phyloP scores from a whole-genome alignment of 2,797 vertebrate species.

The Gymnocypris eckloni region DNA sequence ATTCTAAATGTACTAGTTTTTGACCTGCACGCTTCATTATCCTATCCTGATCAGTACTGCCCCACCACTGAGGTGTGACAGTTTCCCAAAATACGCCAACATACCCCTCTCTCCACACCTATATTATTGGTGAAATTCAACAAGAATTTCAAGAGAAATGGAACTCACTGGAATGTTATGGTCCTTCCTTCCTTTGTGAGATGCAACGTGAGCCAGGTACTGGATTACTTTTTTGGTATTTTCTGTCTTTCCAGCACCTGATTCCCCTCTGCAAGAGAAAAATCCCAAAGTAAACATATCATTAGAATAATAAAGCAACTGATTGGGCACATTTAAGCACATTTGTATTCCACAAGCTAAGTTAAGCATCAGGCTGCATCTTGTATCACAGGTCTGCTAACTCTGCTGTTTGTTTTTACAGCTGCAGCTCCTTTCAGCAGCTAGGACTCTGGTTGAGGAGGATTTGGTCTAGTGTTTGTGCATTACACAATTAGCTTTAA shows the following conservation, averaged over 20 bases:
- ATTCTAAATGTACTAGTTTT: background rate
- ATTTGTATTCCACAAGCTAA: conserved; percentile 15
- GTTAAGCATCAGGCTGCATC: background rate
- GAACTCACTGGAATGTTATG: conserved; percentile 96
- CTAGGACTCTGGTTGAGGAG: background rate
- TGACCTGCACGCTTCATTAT: background rate
- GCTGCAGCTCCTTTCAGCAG: conserved; percentile 28
- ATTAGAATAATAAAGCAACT: conserved; percentile 49
- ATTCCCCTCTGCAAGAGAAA: conserved; percentile 87
- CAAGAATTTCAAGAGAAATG: background rate
- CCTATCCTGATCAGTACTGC: background rate
- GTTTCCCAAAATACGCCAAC: background rate
- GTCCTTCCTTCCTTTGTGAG: conserved; percentile 98
- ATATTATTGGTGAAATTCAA: background rate
- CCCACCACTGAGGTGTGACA: background rate
- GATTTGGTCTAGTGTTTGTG: background rate
- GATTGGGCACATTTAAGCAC: background rate
- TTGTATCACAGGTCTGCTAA: background rate
- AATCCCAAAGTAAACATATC: conserved; percentile 58
- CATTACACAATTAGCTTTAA: background rate
- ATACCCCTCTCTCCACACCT: background rate
- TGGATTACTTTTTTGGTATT: conserved; percentile 99
- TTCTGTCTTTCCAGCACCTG: conserved; percentile 98
- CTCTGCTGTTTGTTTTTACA: conserved; percentile 16
- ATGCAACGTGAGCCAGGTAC: conserved; percentile 97